Evolutionary conservation across 1,140 invertebrate genomes (phyloP).

Genomic region (Euwallacea similis): DNA sequence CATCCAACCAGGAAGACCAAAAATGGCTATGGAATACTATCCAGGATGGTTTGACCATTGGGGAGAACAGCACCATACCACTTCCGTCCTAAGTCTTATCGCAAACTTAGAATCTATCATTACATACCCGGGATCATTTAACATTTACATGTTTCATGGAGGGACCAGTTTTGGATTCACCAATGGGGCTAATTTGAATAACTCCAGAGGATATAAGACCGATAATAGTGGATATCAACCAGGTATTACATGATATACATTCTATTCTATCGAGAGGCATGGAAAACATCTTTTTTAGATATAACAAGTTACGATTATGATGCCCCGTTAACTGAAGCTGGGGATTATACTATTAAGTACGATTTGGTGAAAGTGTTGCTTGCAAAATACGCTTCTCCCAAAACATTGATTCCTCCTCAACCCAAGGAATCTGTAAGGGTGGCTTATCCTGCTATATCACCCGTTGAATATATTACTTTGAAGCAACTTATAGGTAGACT

Average conservation of each 20-base stretch:
- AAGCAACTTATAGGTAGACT: conserved; percentile 24
- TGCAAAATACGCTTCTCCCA: conserved; percentile 5
- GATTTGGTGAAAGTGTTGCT: conserved; percentile 46
- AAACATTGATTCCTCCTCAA: conserved; percentile 34
- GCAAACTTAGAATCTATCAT: conserved; percentile 44
- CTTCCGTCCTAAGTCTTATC: conserved; percentile 20
- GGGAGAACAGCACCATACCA: conserved; percentile 45
- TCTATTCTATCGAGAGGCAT: conserved; percentile 42
- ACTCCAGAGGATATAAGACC: conserved; percentile 13
- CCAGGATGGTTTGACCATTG: conserved; percentile 65
- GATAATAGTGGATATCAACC: conserved; percentile 52
- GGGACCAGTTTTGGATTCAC: conserved; percentile 73
- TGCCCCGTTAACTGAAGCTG: conserved; percentile 58
- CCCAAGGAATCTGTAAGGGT: conserved; percentile 47
- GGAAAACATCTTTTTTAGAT: conserved; percentile 56
- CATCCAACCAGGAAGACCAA: conserved; percentile 60
- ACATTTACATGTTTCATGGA: conserved; percentile 74
- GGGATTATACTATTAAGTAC: conserved; percentile 57
- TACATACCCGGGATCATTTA: conserved; percentile 59
- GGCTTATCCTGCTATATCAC: conserved; percentile 47
- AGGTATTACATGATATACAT: conserved; percentile 17
- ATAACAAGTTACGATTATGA: conserved; percentile 61
- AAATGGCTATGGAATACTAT: conserved; percentile 69
- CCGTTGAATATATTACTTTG: conserved; percentile 33
- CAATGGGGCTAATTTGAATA: conserved; percentile 61